Base-by-base conservation (phyloP, 2,888 invertebrate genomes). In the Thyatira batis region DNA sequence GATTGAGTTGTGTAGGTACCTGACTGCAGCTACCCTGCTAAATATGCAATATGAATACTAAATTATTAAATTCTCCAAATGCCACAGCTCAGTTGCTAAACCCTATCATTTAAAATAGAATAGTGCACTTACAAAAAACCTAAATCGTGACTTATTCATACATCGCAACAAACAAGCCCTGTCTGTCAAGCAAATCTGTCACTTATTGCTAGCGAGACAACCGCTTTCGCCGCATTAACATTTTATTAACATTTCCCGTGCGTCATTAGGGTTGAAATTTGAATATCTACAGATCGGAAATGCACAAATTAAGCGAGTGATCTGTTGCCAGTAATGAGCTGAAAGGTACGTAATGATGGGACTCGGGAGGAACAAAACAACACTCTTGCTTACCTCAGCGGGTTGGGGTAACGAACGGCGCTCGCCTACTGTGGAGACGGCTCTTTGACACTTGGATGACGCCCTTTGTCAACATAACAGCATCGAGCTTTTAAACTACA, bases 221-320 rank as follows among this genome's bases (percentile, higher is more conserved):
- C 86, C 86, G 87, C 89, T 89, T 84, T 86, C 87, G 85, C 81
- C 61, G 80, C 85, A 90, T 90, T 90, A 90, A 89, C 91, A 91
- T 92, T 90, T 89, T 90, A 91, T 90, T 89, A 91, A 89, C 91
- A 91, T 91, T 90, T 89, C 85, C 84, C 84, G 78, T 81, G 78
- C 85, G 85, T 89, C 90, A 92, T 92, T 92, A 92, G 86, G 83
- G 90, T 85, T 84, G 79, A 84, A 85, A 91, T 91, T 92, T 92
- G 90, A 92, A 92, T 91, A 91, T 92, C 91, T 83, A 83, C 81
- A 79, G 87, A 90, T 90, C 91, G 90, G 90, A 92, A 91, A 90
- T 91, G 91, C 89, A 89, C 89, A 90, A 91, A 91, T 92, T 92
- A 91, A 91, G 88, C 89, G 86, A 82, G 88, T 90, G 90, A 89